Percentiles rank a stretch among this genome's conserved stretches.
Conservation (phyloP, 2,888 invertebrate species). For the Oscheius sp. region DNA sequence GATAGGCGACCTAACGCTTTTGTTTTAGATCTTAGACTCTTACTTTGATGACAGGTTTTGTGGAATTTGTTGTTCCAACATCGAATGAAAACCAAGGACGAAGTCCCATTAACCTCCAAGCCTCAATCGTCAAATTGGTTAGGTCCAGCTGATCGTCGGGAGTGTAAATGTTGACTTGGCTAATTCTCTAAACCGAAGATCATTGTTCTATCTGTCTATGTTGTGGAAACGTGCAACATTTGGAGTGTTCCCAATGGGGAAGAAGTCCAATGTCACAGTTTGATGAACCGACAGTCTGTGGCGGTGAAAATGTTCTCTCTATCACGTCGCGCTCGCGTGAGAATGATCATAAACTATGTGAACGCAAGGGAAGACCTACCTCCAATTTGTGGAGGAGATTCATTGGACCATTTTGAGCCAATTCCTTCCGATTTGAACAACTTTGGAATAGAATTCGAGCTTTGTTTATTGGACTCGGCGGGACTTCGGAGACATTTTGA, state of each 20-base stretch:
- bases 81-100: slow-evolving; percentile 14
- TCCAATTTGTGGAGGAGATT: neutral
- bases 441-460: slow-evolving; percentile 3
- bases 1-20: neutral
- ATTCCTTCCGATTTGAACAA: neutral
- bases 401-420: neutral
- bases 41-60: slow-evolving; percentile 7
- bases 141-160: neutral
- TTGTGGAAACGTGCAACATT: no score
- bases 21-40: neutral
- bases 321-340: neutral
- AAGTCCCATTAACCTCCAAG: slow-evolving; percentile 14
- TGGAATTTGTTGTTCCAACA: neutral
- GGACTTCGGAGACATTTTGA: neutral
- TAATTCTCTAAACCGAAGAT: slow-evolving; percentile 10
- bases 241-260: no score
- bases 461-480: neutral
- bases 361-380: neutral
- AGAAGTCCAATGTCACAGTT: no score
- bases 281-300: neutral
- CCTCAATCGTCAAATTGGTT: slow-evolving; percentile 23
- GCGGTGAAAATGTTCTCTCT: neutral
- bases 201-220: no score
- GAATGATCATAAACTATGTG: neutral
- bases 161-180: neutral